Evolutionary conservation across 2,888 invertebrate genomes (phyloP).

Genomic region (Linnaemya vulpina): DNA sequence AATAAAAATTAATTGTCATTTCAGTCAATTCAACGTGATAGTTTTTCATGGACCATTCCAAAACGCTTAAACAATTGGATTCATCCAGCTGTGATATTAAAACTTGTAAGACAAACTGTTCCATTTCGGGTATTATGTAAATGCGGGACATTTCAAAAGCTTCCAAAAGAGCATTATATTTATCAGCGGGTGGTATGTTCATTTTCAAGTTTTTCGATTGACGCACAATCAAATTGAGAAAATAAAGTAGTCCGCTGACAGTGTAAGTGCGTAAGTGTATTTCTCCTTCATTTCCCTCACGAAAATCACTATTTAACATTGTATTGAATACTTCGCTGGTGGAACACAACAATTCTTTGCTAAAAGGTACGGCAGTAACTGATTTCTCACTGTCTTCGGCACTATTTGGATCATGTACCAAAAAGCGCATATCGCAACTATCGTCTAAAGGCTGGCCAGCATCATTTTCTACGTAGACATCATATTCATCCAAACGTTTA

Average conservation of each 20-base stretch:
- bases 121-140: conserved; percentile 81
- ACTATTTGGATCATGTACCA: conserved; percentile 74
- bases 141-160: conserved; percentile 82
- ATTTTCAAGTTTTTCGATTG: conserved; percentile 74
- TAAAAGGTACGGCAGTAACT: conserved; percentile 77
- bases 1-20: conserved; percentile 82
- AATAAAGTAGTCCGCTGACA: conserved; percentile 80
- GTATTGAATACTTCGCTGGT: conserved; percentile 82
- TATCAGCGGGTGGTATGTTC: conserved; percentile 76
- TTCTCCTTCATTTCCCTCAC: conserved; percentile 81
- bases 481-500: conserved; percentile 74
- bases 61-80: conserved; percentile 79
- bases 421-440: conserved; percentile 79
- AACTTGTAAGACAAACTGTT: conserved; percentile 77
- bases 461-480: conserved; percentile 72
- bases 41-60: conserved; percentile 82
- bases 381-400: conserved; percentile 62
- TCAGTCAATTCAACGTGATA: conserved; percentile 82
- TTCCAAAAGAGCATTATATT: conserved; percentile 80
- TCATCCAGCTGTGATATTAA: conserved; percentile 78
- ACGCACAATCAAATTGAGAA: conserved; percentile 80
- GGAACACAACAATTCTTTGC: conserved; percentile 80
- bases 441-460: conserved; percentile 69
- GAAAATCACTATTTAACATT: conserved; percentile 82
- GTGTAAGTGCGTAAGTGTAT: conserved; percentile 81